Base-by-base conservation (phyloP, 1,140 invertebrate genomes). In the Spodoptera frugiperda region DNA sequence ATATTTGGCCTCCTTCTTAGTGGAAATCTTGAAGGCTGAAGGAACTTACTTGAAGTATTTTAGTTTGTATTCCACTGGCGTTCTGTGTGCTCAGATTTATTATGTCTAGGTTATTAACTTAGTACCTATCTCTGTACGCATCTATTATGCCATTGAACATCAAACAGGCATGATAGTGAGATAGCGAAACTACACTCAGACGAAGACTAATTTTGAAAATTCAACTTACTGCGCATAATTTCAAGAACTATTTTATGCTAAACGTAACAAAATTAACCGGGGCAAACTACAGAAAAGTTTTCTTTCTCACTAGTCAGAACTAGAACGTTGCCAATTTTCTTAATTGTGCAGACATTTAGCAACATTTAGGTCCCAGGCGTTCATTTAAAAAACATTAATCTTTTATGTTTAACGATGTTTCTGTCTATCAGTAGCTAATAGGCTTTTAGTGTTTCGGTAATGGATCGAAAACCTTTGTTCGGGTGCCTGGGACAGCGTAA, bases 331-430 rank as follows among this genome's bases (percentile, higher is more conserved):
- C 59, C 59, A 63, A 63, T 63, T 44, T 63, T 14, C 21, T 39
- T 71, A 71, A 71, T 55, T 55, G 30, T 71, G 9, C 15, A 67
- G 44, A 12, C 53, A 55, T 71, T 55, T 44, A 55, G 15, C 30
- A 39, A 44, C 15, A 17, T 39, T 55, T 11, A 55, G 48, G 10
- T 44, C 25, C 30, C 12, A 55, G 53, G 71, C 71, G n/a, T 55
- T 59, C 54, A 49, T 48, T 73, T 73, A 48, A 48, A 73, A 73
- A 48, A 30, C 71, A 73, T 73, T 73, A 61, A 73, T 73, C 54
- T 73, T 73, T 44, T 61, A 59, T 61, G 54, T 44, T 39, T 73
- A 73, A 73, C 71, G 39, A 61, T 39, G 44, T 59, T 73, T 49
- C 30, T 59, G 30, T 12, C 55, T 46, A 73, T 61, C 71, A 61